Base-by-base conservation (phyloP, 2,888 invertebrate genomes). In the Drosophila planitibia region DNA sequence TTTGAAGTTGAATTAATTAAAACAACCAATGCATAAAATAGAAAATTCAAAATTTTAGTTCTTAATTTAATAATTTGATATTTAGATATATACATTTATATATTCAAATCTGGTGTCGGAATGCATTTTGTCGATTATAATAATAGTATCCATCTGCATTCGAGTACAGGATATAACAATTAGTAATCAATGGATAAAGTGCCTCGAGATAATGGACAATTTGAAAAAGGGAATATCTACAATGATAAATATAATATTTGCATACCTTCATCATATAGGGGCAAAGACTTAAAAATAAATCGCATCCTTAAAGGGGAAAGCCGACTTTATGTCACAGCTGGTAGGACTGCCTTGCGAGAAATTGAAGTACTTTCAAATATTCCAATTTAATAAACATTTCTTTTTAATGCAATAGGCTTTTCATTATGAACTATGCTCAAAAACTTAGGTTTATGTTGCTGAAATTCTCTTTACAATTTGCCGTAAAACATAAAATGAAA, bases 401-500 rank as follows among this genome's bases (percentile, higher is more conserved):
- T 54, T 35, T 53, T 53, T 53, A 1, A 35, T 9, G 28, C 16
- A 12, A 14, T 32, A 7, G 37, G 30, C 14, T 22, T 33, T 61
- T 47, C 39, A 67, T 61, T 49, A 28, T 22, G 44, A 61, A 61
- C 57, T 71, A 55, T 52, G 51, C 33, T 57, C 12, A 32, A 25
- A 49, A 64, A 62, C 55, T 49, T 30, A 30, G 22, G 47, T 58
- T 79, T 30, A 60, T 49, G 37, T 60, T 37, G 39, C 25, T 9
- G 14, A 35, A 70, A 63, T 49, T 71, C 49, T 52, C 35, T 53
- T 33, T 35, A 12, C 25, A 52, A 66, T 58, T 65, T 54, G 32
- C 62, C 32, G 37, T 64, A 58, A 63, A 25, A 44, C 37, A 69
- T 73, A 61, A 54, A 62, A 66, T 54, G 58, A 73, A 67, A 68